phyloP scores from a whole-genome alignment of 2,113 vertebrate genomes.

The Lophius piscatorius region DNA sequence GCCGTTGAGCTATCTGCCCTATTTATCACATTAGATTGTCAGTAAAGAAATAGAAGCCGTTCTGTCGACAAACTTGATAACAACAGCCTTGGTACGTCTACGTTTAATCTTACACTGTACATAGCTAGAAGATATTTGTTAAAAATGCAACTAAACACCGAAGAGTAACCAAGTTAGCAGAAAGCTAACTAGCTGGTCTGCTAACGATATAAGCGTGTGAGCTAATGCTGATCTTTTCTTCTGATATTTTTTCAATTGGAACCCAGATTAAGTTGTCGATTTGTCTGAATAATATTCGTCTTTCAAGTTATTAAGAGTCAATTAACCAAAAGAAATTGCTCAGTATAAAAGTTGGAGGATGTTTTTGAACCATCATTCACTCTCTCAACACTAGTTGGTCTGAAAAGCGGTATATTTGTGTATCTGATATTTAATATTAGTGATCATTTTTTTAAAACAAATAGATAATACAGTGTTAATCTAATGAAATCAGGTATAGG shows the following conservation, averaged over 20 bases:
- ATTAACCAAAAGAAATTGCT: not conserved
- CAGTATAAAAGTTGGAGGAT: too few species aligned
- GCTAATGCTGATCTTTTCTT: conserved; percentile 5
- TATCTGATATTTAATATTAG: too few species aligned
- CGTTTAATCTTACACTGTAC: not conserved
- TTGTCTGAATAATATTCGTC: not conserved
- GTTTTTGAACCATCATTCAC: too few species aligned
- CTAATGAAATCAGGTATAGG: too few species aligned
- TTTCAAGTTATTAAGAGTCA: not conserved
- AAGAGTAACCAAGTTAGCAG: conserved; percentile 34
- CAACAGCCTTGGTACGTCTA: conserved; percentile 38
- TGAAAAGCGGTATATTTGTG: too few species aligned
- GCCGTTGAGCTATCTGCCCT: conserved; percentile 26
- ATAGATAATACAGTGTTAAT: too few species aligned
- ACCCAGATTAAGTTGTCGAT: too few species aligned
- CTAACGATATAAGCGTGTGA: conserved; percentile 24
- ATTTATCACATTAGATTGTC: conserved; percentile 41
- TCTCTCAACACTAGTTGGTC: too few species aligned
- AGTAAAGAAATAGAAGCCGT: not conserved
- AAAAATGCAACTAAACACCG: not conserved
- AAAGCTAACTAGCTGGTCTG: conserved; percentile 36
- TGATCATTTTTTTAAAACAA: too few species aligned
- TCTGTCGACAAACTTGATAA: not conserved
- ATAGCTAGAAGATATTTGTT: not conserved
- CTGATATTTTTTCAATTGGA: too few species aligned